Base-by-base conservation (phyloP, 2,888 invertebrate genomes). In the Drosophila cracens region DNA sequence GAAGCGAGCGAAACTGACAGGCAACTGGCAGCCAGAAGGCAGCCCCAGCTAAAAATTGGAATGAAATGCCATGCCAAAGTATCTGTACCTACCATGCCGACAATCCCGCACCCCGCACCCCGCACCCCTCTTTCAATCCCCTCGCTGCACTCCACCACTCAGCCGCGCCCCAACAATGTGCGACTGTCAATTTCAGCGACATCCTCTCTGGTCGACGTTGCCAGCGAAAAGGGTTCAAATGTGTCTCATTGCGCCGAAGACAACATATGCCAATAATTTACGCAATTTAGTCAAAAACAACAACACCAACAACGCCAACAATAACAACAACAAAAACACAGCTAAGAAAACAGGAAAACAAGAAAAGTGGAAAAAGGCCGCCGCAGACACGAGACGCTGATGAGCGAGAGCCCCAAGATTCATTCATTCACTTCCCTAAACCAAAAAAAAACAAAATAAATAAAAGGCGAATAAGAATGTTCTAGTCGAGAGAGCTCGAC, bases 221-320 rank as follows among this genome's bases (percentile, higher is more conserved):
- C 56, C 64, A 56, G 67, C 66, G 73, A 84, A 87, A 90, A 88
- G 90, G 86, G 90, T 87, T 89, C 87, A 89, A 87, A 90, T 85
- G 89, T 85, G 89, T 85, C 89, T 89, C 85, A 89, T 89, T 85
- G 85, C 85, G 56, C 75, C 58, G 74, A 63, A 89, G 85, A 89
- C 90, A 86, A 86, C 86, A 86, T 86, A 86, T 86, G 86, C 86
- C 86, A 86, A 86, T 86, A 89, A 86, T 86, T 86, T 86, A 86
- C 90, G 86, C 89, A 87, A 86, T 86, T 89, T 86, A 87, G 86
- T 72, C 78, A 68, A 77, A 70, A 67, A 72, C 58, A 67, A 27
- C 34, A 54, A 54, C n/a, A 53, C 54, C 34, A 58, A 62, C 27
- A 71, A 57, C 40, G 64, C 27, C 31, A 71, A n/a, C n/a, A 67